Evolutionary conservation across 2,888 invertebrate species (phyloP), one percentile per base, ranked within the genome.

Genomic region (Ormyrus thymus): DNA sequence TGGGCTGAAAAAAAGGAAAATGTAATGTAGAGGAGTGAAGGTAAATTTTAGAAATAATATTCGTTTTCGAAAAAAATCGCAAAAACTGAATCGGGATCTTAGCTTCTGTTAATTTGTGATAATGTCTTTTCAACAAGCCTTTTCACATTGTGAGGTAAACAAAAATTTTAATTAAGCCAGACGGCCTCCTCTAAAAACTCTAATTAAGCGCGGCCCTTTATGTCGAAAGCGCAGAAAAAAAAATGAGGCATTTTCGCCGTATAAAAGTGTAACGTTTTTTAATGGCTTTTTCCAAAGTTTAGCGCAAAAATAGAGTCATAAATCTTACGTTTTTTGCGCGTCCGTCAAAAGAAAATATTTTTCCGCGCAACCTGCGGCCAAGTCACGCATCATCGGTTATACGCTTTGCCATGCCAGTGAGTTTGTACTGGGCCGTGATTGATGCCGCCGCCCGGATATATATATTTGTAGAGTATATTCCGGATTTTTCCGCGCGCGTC

Each of bases 361-460:
- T 13, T 9, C 43, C 56, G 29, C 11, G 9, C 53, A 61, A 51
- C 46, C 59, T 51, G 61, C 45, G 29, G 59, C 15, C 46, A 7
- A 61, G 59, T 59, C 75, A 68, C 75, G 75, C 75, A 45, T 75
- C 75, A 68, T 75, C 53, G 68, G 46, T 66, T 74, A 74, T 66
- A 13, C 43, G 45, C 66, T 75, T 61, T 61, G 10, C 55, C 72
- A 55, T 50, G 59, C 75, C 53, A 61, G 59, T 61, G 53, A 75
- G 68, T 68, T 74, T 68, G 59, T 53, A 64, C 55, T 55, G 53
- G 61, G 45, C 29, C 4, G 66, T 74, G 75, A 75, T 75, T 68
- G 75, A 75, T 68, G 53, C 66, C 7, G 7, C 29, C 11, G 43
- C 9, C 9, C 11, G 15, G 13, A 56, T 72, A 50, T 62, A 13